A percentile compares a stretch with the other conserved stretches of the same genome.
These are phyloP conservation scores for Pantelozetes paolii DNA, from an alignment of 2,888 invertebrate species.

Conservation along the genomic window DNA sequence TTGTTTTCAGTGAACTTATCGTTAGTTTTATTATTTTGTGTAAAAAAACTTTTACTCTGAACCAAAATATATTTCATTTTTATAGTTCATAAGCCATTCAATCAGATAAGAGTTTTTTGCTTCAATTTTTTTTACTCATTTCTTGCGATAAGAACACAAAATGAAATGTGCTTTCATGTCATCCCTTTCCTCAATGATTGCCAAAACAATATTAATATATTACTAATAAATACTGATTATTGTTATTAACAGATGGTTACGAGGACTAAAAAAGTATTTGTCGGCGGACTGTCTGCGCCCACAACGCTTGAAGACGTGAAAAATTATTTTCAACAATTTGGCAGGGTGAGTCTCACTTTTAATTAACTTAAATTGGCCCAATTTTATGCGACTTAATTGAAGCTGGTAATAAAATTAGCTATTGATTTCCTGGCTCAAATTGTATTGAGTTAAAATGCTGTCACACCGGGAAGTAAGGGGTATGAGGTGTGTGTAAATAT, in stretches of 20 bases:
- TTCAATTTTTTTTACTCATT: neutral
- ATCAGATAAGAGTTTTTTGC: neutral
- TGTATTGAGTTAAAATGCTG: no score
- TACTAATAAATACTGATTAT: no score
- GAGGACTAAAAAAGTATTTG: conserved; percentile 99
- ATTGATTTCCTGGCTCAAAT: no score
- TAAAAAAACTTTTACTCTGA: neutral
- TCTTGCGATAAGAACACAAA: neutral
- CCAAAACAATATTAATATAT: no score
- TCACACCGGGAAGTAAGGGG: no score
- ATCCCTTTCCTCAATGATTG: neutral
- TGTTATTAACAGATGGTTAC: conserved; percentile 79
- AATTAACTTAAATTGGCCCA: neutral
- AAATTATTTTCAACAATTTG: conserved; percentile 99
- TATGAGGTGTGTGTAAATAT: no score
- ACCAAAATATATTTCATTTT: neutral
- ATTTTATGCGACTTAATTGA: no score
- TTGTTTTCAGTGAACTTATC: no score
- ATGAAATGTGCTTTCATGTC: conserved; percentile 15
- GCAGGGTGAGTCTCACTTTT: conserved; percentile 78
- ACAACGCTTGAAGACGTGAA: conserved; percentile 99
- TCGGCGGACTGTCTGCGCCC: conserved; percentile 97
- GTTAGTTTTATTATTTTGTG: no score
- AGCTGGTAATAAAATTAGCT: no score
- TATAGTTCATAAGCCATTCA: conserved; percentile 20